phyloP scores from a whole-genome alignment of 2,797 vertebrate species.

The Thripadectes ignobilis region DNA sequence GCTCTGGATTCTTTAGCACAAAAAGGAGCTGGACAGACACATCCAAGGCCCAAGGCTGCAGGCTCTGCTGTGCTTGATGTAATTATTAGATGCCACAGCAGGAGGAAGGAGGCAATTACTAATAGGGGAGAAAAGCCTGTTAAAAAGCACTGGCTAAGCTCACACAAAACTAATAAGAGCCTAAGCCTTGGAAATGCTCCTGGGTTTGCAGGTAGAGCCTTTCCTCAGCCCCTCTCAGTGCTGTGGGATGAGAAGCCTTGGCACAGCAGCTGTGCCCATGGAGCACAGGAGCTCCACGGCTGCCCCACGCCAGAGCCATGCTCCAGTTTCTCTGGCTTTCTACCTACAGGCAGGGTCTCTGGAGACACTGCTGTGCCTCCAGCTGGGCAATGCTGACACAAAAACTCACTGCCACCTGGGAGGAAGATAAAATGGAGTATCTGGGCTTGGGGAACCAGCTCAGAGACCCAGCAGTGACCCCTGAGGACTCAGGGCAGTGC shows the following conservation, averaged over 20 bases:
- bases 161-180: constrained; percentile 45
- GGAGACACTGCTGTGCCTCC: not conserved
- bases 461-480: not conserved
- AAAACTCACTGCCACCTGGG: not conserved
- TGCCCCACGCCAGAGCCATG: not conserved
- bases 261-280: not conserved
- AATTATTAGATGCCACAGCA: constrained; percentile 61
- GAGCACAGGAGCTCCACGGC: accelerated
- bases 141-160: constrained; percentile 61
- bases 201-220: constrained; percentile 12
- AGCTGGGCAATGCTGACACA: not conserved
- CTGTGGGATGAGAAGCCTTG: not conserved
- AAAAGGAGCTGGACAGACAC: not conserved
- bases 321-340: not conserved
- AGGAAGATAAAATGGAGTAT: not conserved
- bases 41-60: not conserved
- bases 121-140: constrained; percentile 48
- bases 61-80: constrained; percentile 44
- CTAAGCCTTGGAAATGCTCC: constrained; percentile 27
- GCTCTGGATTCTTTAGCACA: not conserved
- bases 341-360: not conserved
- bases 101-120: constrained; percentile 62
- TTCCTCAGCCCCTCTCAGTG: not conserved
- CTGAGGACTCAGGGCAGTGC: not conserved
- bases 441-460: not conserved